A percentile compares a stretch with the other conserved stretches of the same genome.
phyloP scores from a whole-genome alignment of 2,113 vertebrate genomes.

The Morone saxatilis region DNA sequence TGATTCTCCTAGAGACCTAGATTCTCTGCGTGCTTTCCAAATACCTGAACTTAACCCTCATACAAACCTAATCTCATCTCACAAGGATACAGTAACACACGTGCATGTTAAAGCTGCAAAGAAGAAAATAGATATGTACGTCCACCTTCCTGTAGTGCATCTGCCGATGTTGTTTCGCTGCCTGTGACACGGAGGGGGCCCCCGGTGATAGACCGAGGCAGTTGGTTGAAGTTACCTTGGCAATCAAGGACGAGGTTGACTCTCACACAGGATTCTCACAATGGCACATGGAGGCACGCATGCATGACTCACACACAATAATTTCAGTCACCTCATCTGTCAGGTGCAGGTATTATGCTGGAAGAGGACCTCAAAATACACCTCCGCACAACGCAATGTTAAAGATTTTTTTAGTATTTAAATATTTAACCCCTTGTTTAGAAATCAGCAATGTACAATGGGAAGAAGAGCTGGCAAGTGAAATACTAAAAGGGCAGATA shows the following conservation, averaged over 20 bases:
- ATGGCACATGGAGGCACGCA: background rate
- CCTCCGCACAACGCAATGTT: background rate
- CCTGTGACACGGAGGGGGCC: background rate
- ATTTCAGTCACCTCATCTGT: background rate
- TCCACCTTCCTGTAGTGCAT: background rate
- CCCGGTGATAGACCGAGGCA: background rate
- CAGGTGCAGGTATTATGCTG: background rate
- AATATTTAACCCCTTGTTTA: background rate
- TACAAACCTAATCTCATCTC: conserved; percentile 11
- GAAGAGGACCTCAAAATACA: background rate
- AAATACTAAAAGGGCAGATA: background rate
- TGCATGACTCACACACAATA: background rate
- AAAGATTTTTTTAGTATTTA: background rate
- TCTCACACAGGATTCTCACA: background rate
- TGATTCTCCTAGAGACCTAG: too few species aligned
- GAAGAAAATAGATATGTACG: background rate
- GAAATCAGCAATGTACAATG: background rate
- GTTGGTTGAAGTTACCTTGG: conserved; percentile 43
- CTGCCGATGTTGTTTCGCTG: background rate
- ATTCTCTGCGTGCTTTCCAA: background rate
- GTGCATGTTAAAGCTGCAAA: background rate
- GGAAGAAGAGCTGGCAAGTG: background rate
- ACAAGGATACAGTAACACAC: background rate
- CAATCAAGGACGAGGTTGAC: conserved; percentile 37
- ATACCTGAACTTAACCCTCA: background rate